These are phyloP conservation scores for Oncorhynchus nerka DNA, from an alignment of 2,113 vertebrate genomes.

Conservation along the genomic window DNA sequence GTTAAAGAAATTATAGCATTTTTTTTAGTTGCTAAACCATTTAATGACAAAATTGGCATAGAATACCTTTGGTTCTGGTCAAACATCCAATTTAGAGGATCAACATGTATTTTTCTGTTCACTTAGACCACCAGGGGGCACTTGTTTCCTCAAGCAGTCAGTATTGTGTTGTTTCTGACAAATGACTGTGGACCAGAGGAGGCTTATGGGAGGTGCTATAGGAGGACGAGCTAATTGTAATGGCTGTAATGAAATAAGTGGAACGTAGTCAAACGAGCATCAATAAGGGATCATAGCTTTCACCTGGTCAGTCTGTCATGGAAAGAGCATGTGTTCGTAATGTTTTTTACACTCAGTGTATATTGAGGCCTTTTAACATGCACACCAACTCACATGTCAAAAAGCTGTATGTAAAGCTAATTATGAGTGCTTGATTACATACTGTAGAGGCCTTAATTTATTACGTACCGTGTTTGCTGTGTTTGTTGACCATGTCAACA, in stretches of 20 bases:
- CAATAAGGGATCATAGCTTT: no score
- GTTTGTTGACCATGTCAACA: no score
- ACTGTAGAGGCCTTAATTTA: background rate
- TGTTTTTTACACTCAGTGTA: no score
- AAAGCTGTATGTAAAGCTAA: background rate
- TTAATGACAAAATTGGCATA: slow-evolving; percentile 51
- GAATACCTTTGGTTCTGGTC: slow-evolving; percentile 53
- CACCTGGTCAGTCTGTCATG: no score
- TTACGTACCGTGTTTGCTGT: background rate
- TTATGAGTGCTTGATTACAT: background rate
- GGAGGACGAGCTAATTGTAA: no score
- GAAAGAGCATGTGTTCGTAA: no score
- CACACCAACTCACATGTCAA: background rate
- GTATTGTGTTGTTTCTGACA: slow-evolving; percentile 58
- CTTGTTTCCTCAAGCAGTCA: slow-evolving; percentile 68
- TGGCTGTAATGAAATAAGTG: no score
- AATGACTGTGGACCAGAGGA: slow-evolving; percentile 48
- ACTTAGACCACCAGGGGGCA: slow-evolving; percentile 78
- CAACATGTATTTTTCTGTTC: slow-evolving; percentile 68
- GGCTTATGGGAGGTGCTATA: no score
- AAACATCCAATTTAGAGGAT: slow-evolving; percentile 19
- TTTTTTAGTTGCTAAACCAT: slow-evolving; percentile 46
- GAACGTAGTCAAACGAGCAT: no score
- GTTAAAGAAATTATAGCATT: background rate
- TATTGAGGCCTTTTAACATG: no score